Evolutionary conservation across 1,140 invertebrate species (phyloP), one percentile per base, ranked within the genome.

Genomic region (Semibalanus balanoides): DNA sequence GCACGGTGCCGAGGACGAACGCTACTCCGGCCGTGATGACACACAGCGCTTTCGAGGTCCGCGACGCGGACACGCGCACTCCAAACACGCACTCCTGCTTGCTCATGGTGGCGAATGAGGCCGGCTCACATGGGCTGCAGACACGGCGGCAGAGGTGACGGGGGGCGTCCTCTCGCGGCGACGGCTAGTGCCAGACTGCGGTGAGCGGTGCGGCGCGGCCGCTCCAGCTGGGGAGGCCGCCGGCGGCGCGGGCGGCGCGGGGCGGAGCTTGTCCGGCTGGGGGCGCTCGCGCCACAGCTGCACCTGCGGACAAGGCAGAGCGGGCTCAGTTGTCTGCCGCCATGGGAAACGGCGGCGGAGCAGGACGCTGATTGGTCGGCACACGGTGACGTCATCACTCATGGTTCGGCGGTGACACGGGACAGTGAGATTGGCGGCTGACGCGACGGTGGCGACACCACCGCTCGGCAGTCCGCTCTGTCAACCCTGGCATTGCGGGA

Each of bases 1-100:
- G 75, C 3, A 76, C 78, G 19, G 81, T 79, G 27, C 81, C 81
- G 30, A 82, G 35, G 29, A 76, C 76, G 76, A 82, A 81, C 5
- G 81, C 80, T 31, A 81, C 72, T 27, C 75, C 74, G 7, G 80
- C 77, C 30, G 80, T 30, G n/a, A 72, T 30, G 9, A 72, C 28
- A 29, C 70, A 72, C 70, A 72, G 28, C n/a, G 70, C n/a, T n/a
- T 30, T 72, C 7, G 70, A 72, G 11, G 70, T 72, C 7, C 70
- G 70, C 70, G 29, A 30, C 70, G 70, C 7, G 11, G n/a, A 11
- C 70, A 30, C 70, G n/a, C 70, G n/a, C 29, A 30, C 28, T 28
- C 70, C 70, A 19, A 72, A 72, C 70, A 72, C n/a, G n/a, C n/a
- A 9, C 70, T 72, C 70, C 70, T 22, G 11, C 70, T 72, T 72